These are phyloP conservation scores for Catalaphyllia jardinei DNA, from an alignment of 64 coral and sea anemone genomes.

Conservation along the genomic window DNA sequence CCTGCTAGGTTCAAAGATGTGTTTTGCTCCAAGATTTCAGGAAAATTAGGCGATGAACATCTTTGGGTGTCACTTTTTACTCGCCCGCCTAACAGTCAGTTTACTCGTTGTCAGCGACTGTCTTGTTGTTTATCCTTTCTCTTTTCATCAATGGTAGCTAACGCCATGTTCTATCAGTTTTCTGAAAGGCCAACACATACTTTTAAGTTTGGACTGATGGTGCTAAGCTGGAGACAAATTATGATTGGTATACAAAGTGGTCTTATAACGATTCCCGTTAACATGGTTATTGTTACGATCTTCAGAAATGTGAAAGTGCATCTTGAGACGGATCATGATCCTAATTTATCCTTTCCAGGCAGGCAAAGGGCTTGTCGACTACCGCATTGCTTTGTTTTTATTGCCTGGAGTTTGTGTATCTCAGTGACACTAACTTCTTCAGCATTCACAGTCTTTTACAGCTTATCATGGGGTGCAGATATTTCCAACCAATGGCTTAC, in stretches of 20 bases:
- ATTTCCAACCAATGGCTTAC: constrained; percentile 79
- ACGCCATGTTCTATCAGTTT: constrained; percentile 72
- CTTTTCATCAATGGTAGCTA: constrained; percentile 40
- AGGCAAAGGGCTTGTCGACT: neutral
- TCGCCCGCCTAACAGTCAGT: constrained; percentile 47
- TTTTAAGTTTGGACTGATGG: constrained; percentile 40
- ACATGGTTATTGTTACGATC: constrained; percentile 59
- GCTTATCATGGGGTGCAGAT: constrained; percentile 56
- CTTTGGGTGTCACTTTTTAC: constrained; percentile 59
- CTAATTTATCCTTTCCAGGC: too few relatives aligned
- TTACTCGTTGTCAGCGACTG: constrained; percentile 55
- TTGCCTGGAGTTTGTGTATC: constrained; percentile 54
- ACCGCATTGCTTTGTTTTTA: constrained; percentile 60
- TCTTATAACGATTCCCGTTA: constrained; percentile 61
- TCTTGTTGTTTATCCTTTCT: constrained; percentile 51
- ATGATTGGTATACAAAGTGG: constrained; percentile 60
- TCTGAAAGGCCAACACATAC: neutral
- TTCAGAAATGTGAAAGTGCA: constrained; percentile 30
- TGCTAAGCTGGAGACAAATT: constrained; percentile 58
- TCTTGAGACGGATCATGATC: neutral
- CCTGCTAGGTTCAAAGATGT: constrained; percentile 16
- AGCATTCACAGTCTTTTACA: constrained; percentile 71
- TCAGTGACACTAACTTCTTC: constrained; percentile 36
- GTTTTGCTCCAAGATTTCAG: constrained; percentile 49
- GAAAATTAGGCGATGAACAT: constrained; percentile 26